Evolutionary conservation across 2,797 vertebrate species (phyloP).

Genomic region (Lutjanus campechanus): DNA sequence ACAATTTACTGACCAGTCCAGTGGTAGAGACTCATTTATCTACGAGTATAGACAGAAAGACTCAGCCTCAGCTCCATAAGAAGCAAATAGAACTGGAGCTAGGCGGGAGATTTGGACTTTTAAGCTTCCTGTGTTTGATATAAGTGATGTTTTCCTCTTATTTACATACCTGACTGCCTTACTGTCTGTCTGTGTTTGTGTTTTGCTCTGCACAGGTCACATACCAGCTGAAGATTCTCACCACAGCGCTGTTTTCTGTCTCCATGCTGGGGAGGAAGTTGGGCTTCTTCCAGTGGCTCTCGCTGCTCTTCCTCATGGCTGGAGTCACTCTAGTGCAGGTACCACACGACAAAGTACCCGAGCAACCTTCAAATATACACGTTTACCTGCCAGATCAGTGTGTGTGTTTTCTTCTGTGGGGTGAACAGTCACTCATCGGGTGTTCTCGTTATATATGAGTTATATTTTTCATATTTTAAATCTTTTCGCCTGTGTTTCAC

Average conservation of each 20-base stretch:
- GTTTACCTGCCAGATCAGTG: not conserved
- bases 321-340: conserved; percentile 97
- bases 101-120: not conserved
- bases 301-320: conserved; percentile 92
- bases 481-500: not conserved
- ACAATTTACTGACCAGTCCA: too few relatives aligned
- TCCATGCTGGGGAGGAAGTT: conserved; percentile 94
- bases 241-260: conserved; percentile 96
- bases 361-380: not conserved
- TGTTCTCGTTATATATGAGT: not conserved
- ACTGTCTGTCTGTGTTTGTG: conserved; percentile 11
- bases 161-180: not conserved
- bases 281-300: conserved; percentile 94
- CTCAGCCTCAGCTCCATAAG: too few relatives aligned
- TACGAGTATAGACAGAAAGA: too few relatives aligned
- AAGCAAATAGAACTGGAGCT: too few relatives aligned
- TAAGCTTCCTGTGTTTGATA: not conserved
- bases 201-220: conserved; percentile 88
- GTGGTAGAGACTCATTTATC: too few relatives aligned
- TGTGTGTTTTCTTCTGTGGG: not conserved
- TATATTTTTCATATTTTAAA: not conserved
- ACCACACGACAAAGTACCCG: not conserved
- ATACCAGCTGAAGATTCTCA: conserved; percentile 98
- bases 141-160: not conserved
- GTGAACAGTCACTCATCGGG: not conserved